Evolutionary conservation across 2,888 invertebrate species (phyloP).

Genomic region (Nomada hirtipes): DNA sequence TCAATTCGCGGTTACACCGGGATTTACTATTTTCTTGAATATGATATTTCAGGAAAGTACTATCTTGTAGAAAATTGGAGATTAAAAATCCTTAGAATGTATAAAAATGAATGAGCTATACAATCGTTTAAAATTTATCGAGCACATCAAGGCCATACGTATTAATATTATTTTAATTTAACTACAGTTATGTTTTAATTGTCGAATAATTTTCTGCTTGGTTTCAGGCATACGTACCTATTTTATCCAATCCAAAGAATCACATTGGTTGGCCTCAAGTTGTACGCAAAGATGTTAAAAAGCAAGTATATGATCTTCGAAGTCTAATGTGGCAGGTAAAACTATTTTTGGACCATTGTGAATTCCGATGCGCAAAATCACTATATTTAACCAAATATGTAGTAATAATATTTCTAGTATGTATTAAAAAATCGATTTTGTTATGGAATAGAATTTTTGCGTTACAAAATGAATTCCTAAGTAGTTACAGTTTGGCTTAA

Average conservation of each 20-base stretch:
- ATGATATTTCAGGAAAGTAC: too few species aligned
- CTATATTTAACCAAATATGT: too few species aligned
- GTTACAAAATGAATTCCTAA: too few species aligned
- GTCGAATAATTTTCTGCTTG: background rate
- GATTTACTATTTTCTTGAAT: too few species aligned
- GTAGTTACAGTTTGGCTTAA: too few species aligned
- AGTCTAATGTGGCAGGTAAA: slow-evolving; percentile 89
- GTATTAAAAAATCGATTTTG: too few species aligned
- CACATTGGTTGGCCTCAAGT: slow-evolving; percentile 91
- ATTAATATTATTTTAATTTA: slow-evolving; percentile 4
- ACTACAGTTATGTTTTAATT: background rate
- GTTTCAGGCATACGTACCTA: slow-evolving; percentile 88
- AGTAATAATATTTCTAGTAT: too few species aligned
- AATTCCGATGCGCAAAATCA: too few species aligned
- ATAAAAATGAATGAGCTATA: background rate
- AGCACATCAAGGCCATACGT: background rate
- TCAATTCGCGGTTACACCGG: too few species aligned
- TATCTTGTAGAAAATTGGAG: too few species aligned
- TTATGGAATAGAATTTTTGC: too few species aligned
- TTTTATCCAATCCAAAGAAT: slow-evolving; percentile 90
- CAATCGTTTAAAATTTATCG: background rate
- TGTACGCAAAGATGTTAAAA: slow-evolving; percentile 89
- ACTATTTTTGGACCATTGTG: background rate
- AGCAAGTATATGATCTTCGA: slow-evolving; percentile 89
- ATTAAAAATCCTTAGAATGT: too few species aligned